These are phyloP conservation scores for Acanthopagrus latus DNA, from an alignment of 2,797 vertebrate genomes.

Conservation along the genomic window DNA sequence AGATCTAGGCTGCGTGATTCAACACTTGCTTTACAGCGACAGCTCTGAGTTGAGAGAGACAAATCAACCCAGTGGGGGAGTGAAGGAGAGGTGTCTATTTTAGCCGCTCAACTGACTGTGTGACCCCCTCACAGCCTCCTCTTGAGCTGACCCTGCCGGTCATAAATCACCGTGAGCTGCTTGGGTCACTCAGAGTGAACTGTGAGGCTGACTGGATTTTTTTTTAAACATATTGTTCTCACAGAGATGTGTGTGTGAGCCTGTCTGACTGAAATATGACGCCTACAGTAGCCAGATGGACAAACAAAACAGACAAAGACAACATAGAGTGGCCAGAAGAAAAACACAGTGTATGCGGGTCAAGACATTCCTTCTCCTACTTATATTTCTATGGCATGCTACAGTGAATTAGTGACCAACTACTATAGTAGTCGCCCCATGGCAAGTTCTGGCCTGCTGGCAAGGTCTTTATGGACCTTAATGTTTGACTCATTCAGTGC, in stretches of 20 bases:
- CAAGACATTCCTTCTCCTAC: neutral
- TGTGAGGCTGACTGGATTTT: slow-evolving; percentile 18
- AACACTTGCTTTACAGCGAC: slow-evolving; percentile 40
- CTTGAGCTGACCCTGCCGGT: slow-evolving; percentile 40
- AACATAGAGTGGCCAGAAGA: neutral
- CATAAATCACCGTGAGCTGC: slow-evolving; percentile 68
- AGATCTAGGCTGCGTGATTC: slow-evolving; percentile 10
- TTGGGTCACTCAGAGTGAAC: slow-evolving; percentile 41
- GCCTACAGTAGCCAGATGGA: slow-evolving; percentile 17
- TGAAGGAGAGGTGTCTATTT: slow-evolving; percentile 60
- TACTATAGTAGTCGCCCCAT: neutral
- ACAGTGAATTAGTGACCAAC: neutral
- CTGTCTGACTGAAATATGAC: slow-evolving; percentile 33
- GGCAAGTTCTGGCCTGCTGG: slow-evolving; percentile 1
- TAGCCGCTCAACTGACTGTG: slow-evolving; percentile 46
- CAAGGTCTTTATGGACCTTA: slow-evolving; percentile 19
- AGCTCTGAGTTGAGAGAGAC: slow-evolving; percentile 36
- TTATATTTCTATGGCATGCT: neutral
- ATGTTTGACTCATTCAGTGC: slow-evolving; percentile 16
- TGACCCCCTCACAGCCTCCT: slow-evolving; percentile 50
- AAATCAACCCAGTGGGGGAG: slow-evolving; percentile 36
- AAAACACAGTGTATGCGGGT: neutral
- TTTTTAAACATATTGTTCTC: slow-evolving; percentile 43
- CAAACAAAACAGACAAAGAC: slow-evolving; percentile 29
- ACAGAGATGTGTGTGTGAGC: neutral